Evolutionary conservation across 2,888 invertebrate species (phyloP).

Genomic region (Esperia sulphurella): DNA sequence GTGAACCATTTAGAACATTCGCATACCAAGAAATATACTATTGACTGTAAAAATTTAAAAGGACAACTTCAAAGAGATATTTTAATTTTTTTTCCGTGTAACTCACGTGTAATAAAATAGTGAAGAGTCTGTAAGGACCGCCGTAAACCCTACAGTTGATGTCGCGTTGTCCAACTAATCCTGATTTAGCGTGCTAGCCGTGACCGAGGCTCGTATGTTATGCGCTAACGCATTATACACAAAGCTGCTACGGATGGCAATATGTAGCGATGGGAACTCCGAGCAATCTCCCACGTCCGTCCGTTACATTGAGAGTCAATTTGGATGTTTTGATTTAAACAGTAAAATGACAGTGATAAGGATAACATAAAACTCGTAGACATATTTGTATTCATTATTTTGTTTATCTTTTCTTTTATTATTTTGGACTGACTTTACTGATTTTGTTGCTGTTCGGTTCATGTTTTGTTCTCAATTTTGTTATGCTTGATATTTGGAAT

Average conservation of each 20-base stretch:
- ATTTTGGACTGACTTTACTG: no score
- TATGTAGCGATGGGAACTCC: neutral
- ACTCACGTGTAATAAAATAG: slow-evolving; percentile 62
- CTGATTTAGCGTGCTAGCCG: slow-evolving; percentile 69
- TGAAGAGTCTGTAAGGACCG: slow-evolving; percentile 35
- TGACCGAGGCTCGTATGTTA: slow-evolving; percentile 55
- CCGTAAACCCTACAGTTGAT: slow-evolving; percentile 65
- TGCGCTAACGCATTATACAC: slow-evolving; percentile 45
- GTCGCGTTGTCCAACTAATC: slow-evolving; percentile 66
- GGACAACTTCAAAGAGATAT: slow-evolving; percentile 10
- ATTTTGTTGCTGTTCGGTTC: no score
- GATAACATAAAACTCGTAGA: no score
- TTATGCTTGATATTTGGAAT: no score
- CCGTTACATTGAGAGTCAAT: neutral
- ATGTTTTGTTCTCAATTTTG: no score
- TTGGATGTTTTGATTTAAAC: neutral
- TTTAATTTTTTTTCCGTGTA: slow-evolving; percentile 25
- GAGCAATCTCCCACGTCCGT: neutral
- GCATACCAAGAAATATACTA: no score
- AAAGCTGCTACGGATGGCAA: slow-evolving; percentile 17
- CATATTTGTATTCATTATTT: no score
- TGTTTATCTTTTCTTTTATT: no score
- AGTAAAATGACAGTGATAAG: no score
- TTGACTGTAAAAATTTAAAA: slow-evolving; percentile 17
- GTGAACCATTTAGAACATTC: no score